Evolutionary conservation across 2,888 invertebrate species (phyloP), one percentile per base, ranked within the genome.

Genomic region (Bombyx huttoni): DNA sequence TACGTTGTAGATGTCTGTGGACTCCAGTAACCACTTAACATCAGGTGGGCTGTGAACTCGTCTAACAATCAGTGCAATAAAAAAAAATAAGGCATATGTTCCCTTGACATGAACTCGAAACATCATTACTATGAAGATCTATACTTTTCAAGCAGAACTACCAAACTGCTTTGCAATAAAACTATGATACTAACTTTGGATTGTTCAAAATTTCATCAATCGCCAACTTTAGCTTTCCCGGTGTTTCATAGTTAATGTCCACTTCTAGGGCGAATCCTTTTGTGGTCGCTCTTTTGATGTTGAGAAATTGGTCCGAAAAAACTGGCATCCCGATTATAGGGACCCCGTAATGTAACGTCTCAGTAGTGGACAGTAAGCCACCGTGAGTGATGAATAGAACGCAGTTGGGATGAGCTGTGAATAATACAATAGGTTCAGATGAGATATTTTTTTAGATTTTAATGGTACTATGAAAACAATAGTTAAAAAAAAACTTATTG

Each of bases 361-460:
- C 81, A 1, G 66, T 73, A 0, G 67, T 49, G 0, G 81, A 80
- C 0, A 78, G 60, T 0, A 72, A 57, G 10, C 80, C 81, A 6
- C 78, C 80, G 53, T 80, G 80, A 0, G 77, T 70, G 24, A 80
- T 66, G 49, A 80, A 80, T 0, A 80, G 57, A 0, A 67, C 10
- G 48, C 68, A 62, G 24, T 79, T 80, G 0, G 65, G 66, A 51
- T 80, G 80, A 24, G 70, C 80, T 80, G 63, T 1, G 68, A 63
- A 51, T 34, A 58, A 7, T 47, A 14, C 51, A 8, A 40, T 1
- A 10, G 7, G 9, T 40, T 40, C 40, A 40, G 8, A 10, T 24
- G 24, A 24, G 24, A 24, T 24, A 24, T 0, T 24, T 24, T n/a
- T 24, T 24, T 24, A 5, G 24, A 24, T 5, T 24, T 24, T 24